Conservation (phyloP, 2,797 vertebrate genomes). For the Clangula hyemalis region DNA sequence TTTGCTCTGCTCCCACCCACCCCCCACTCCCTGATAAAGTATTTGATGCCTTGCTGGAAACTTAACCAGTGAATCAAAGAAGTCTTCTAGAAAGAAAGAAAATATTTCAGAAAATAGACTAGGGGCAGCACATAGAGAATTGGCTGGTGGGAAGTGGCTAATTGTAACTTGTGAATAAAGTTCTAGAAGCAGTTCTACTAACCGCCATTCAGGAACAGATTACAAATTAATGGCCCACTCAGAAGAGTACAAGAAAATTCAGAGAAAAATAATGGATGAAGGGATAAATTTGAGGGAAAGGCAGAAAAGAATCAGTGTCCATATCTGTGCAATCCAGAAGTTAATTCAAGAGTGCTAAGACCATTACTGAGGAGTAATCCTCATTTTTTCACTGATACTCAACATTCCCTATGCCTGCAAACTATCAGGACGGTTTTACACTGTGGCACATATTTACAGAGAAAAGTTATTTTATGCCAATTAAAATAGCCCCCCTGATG, state of each 20-base stretch:
- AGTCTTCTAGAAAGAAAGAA: background rate
- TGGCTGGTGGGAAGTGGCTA: background rate
- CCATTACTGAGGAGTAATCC: background rate
- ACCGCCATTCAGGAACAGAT: background rate
- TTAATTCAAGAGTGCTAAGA: background rate
- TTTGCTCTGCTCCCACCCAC: background rate
- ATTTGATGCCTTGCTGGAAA: background rate
- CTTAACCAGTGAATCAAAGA: background rate
- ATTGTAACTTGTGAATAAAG: background rate
- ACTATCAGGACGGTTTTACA: background rate
- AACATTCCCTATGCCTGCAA: background rate
- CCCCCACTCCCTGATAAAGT: background rate
- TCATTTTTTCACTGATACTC: background rate
- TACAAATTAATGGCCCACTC: background rate
- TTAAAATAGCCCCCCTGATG: background rate
- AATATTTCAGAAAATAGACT: background rate
- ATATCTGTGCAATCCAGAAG: accelerated
- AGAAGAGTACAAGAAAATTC: background rate
- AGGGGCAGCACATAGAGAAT: background rate
- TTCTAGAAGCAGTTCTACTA: background rate
- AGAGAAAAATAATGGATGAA: background rate
- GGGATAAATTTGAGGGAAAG: background rate
- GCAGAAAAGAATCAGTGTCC: background rate
- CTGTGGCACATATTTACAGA: background rate
- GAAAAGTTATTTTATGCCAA: background rate